Percentiles rank a stretch among this genome's conserved stretches.
These are phyloP conservation scores for Rosalia funebris DNA, from an alignment of 2,888 invertebrate species.

Conservation along the genomic window DNA sequence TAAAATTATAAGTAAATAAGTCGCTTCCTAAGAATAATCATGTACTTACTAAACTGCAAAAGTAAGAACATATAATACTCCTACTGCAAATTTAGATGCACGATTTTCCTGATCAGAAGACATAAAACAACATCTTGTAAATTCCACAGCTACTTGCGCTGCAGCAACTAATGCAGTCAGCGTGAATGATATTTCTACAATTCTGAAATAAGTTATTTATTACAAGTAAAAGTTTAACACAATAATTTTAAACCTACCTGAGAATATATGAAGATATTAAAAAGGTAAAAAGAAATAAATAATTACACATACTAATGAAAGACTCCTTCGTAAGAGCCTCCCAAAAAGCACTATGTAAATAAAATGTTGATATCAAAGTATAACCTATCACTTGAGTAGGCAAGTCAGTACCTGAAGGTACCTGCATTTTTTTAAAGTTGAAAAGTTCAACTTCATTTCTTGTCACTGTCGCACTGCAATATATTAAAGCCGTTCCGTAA, in stretches of 20 bases:
- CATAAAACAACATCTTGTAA: conserved; percentile 40
- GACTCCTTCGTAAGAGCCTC: conserved; percentile 49
- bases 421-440: conserved; percentile 45
- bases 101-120: conserved; percentile 30
- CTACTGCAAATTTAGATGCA: conserved; percentile 27
- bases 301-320: conserved; percentile 45
- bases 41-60: conserved; percentile 41
- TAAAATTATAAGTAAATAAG: no score
- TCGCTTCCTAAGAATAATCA: no score
- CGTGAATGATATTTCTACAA: conserved; percentile 43
- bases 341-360: conserved; percentile 54
- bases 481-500: conserved; percentile 52
- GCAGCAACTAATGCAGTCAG: conserved; percentile 42
- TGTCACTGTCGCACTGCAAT: conserved; percentile 53
- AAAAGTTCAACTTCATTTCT: conserved; percentile 52
- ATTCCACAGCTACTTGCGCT: conserved; percentile 38
- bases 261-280: conserved; percentile 45
- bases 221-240: no score
- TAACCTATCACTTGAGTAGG: conserved; percentile 53
- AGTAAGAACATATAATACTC: conserved; percentile 32
- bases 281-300: conserved; percentile 49
- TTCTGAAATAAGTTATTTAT: conserved; percentile 42
- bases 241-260: conserved; percentile 45
- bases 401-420: conserved; percentile 33
- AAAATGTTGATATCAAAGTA: conserved; percentile 54